phyloP scores from a whole-genome alignment of 2,888 invertebrate genomes.

The Dasysyrphus albostriatus region DNA sequence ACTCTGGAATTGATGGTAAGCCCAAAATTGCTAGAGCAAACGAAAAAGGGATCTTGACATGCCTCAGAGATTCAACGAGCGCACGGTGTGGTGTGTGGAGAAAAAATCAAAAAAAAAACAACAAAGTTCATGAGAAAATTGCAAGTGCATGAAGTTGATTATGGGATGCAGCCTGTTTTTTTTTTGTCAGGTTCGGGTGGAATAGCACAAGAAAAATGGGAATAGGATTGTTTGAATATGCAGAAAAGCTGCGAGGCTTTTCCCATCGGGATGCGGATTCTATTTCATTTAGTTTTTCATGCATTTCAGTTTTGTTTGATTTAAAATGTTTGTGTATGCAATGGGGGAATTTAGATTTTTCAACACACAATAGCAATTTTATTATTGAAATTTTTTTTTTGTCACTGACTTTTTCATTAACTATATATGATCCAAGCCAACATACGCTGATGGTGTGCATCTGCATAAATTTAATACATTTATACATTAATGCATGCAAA shows the following conservation, averaged over 20 bases:
- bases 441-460: too few relatives aligned
- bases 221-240: slow-evolving; percentile 32
- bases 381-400: slow-evolving; percentile 10
- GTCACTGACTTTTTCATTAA: not conserved
- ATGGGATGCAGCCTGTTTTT: not conserved
- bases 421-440: too few relatives aligned
- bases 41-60: slow-evolving; percentile 27
- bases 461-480: too few relatives aligned
- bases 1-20: slow-evolving; percentile 18
- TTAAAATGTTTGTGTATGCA: not conserved
- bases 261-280: not conserved
- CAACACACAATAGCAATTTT: slow-evolving; percentile 5
- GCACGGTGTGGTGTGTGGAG: not conserved
- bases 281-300: not conserved
- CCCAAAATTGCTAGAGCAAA: slow-evolving; percentile 6
- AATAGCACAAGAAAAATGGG: not conserved
- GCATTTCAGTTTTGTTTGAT: slow-evolving; percentile 2
- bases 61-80: slow-evolving; percentile 5
- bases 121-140: slow-evolving; percentile 29
- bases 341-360: not conserved
- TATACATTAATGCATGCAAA: too few relatives aligned
- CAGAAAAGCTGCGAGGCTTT: slow-evolving; percentile 29
- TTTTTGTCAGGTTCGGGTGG: not conserved
- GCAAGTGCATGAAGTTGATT: slow-evolving; percentile 33
- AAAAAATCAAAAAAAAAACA: not conserved